Percentiles rank a stretch among this genome's conserved stretches.
Evolutionary conservation across 2,113 vertebrate genomes (phyloP).

Genomic region (Cyprinodon brontotheroides): DNA sequence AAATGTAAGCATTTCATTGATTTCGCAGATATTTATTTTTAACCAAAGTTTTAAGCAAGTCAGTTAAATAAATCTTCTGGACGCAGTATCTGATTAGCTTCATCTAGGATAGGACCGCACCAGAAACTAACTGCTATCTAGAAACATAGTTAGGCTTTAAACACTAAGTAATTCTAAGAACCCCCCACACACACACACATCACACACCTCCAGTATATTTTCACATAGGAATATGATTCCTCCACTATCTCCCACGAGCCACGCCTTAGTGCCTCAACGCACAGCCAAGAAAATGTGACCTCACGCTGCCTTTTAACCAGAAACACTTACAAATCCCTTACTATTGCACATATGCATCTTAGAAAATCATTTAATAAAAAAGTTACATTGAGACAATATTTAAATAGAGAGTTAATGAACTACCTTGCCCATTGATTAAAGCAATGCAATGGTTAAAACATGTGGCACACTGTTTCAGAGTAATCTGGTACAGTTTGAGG

Average conservation of each 20-base stretch:
- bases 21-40: not conserved
- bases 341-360: slow-evolving; percentile 1
- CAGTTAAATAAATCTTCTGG: slow-evolving; percentile 10
- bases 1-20: not conserved
- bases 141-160: slow-evolving; percentile 13
- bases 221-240: slow-evolving; percentile 47
- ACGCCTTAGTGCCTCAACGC: slow-evolving; percentile 57
- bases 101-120: not conserved
- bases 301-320: slow-evolving; percentile 63
- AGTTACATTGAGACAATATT: not conserved
- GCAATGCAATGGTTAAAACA: not conserved
- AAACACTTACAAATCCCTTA: slow-evolving; percentile 22
- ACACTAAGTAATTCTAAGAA: slow-evolving; percentile 13
- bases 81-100: slow-evolving; percentile 3
- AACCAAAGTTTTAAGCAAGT: not conserved
- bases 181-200: slow-evolving; percentile 15
- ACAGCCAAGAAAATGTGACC: slow-evolving; percentile 68
- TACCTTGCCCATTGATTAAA: not conserved
- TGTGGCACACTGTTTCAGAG: not conserved
- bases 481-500: not conserved
- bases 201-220: slow-evolving; percentile 16
- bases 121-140: slow-evolving; percentile 19
- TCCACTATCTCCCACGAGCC: slow-evolving; percentile 69
- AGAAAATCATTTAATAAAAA: slow-evolving; percentile 15
- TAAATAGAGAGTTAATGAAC: not conserved